Percentiles rank a stretch among this genome's conserved stretches.
phyloP scores from a whole-genome alignment of 2,888 invertebrate genomes.

The Caenorhabditis sinica region DNA sequence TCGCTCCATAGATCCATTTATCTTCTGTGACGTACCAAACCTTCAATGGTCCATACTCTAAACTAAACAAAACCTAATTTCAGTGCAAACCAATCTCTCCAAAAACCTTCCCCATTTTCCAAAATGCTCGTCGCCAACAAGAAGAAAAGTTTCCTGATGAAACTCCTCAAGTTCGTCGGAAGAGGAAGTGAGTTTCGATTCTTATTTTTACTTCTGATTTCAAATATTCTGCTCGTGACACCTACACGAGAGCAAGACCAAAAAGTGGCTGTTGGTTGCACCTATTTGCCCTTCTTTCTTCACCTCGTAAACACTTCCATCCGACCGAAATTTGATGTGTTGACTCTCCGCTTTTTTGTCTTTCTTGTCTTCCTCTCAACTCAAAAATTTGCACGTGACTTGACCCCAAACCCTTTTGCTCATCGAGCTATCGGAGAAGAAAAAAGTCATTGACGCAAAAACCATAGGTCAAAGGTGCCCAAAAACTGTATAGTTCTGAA shows the following conservation, averaged over 20 bases:
- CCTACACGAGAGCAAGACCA: conserved; percentile 25
- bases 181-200: conserved; percentile 69
- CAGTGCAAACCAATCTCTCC: conserved; percentile 44
- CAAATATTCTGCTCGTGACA: conserved; percentile 41
- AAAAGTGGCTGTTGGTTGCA: conserved; percentile 47
- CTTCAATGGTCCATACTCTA: background rate
- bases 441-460: conserved; percentile 28
- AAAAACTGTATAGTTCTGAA: background rate
- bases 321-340: conserved; percentile 52
- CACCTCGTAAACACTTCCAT: conserved; percentile 30
- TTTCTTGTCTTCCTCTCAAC: conserved; percentile 20
- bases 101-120: conserved; percentile 4
- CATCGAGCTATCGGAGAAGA: conserved; percentile 28
- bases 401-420: conserved; percentile 38
- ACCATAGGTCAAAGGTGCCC: background rate
- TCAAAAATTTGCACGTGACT: conserved; percentile 48
- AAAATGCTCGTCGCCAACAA: conserved; percentile 61
- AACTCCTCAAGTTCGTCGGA: conserved; percentile 72
- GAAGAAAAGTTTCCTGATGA: conserved; percentile 68
- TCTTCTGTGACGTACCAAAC: conserved; percentile 29
- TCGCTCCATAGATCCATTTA: conserved; percentile 39
- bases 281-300: conserved; percentile 51
- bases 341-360: conserved; percentile 35
- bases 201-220: conserved; percentile 8
- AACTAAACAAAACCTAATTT: conserved; percentile 36